Percentiles rank a stretch among this genome's conserved stretches.
phyloP scores from a whole-genome alignment of 2,888 invertebrate species.

The Lithosia quadra region DNA sequence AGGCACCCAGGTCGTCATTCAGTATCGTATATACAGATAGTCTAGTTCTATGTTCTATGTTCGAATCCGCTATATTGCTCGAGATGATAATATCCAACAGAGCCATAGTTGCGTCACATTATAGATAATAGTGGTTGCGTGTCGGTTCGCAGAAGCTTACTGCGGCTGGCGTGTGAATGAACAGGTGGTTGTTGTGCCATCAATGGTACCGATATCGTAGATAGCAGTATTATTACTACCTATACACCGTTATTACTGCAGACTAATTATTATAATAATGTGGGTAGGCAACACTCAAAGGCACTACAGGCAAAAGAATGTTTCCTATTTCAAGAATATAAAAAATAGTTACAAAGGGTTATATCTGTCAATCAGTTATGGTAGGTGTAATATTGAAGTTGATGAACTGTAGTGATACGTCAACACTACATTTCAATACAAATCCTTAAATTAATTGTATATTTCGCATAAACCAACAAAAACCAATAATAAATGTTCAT shows the following conservation, averaged over 20 bases:
- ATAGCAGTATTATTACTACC: slow-evolving; percentile 68
- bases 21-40: no score
- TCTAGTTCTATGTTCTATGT: neutral
- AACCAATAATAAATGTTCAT: no score
- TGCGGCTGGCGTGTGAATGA: slow-evolving; percentile 58
- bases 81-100: neutral
- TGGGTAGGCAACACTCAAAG: neutral
- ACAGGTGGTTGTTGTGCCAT: slow-evolving; percentile 66
- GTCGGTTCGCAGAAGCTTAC: slow-evolving; percentile 5
- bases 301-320: no score
- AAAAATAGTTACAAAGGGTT: no score
- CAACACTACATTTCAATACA: no score
- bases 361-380: no score
- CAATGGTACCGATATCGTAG: slow-evolving; percentile 63
- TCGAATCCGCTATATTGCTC: neutral
- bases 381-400: no score
- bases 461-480: no score
- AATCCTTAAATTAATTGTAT: no score
- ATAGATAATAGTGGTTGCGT: neutral
- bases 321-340: no score
- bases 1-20: no score
- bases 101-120: neutral
- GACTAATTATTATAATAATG: slow-evolving; percentile 10
- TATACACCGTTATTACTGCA: slow-evolving; percentile 45
- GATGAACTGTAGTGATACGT: no score